Base-by-base conservation (phyloP, 2,888 invertebrate species). In the Neoscelio sp. region DNA sequence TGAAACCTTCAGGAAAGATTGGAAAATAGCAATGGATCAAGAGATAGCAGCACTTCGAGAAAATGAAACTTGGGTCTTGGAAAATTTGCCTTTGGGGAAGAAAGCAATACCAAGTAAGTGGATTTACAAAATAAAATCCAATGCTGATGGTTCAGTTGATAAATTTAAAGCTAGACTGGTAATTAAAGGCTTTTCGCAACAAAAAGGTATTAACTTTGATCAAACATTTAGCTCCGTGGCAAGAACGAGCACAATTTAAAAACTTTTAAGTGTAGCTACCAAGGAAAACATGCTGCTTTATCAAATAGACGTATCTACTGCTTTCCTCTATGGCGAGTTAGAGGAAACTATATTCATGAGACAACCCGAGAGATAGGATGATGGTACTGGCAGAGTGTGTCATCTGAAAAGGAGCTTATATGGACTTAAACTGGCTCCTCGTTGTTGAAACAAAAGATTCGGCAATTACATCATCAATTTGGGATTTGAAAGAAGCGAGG, bases 21-120 rank as follows among this genome's bases (percentile, higher is more conserved):
- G 81, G 83, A 70, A 70, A 20, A 42, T 75, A 65, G 82, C 82
- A 17, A 83, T 82, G 82, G 42, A 83, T 10, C 56, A 48, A 6
- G 86, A 87, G 80, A 83, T 86, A 23, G 52, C 56, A n/a, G 82
- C 86, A 8, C 65, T 86, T 12, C 42, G 83, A 38, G 83, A 87
- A 75, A 86, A 87, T 76, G 12, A 80, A n/a, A 87, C 85, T 1
- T 87, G 86, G 85, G 74, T 50, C 1, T 12, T 68, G 6, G 0
- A 71, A 78, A 15, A 64, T 23, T n/a, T n/a, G n/a, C n/a, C n/a
- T n/a, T n/a, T n/a, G n/a, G n/a, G n/a, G n/a, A n/a, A n/a, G n/a
- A n/a, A n/a, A n/a, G n/a, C n/a, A n/a, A n/a, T n/a, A n/a, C n/a
- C n/a, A n/a, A n/a, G n/a, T n/a, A n/a, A n/a, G n/a, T n/a, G n/a